phyloP scores from a whole-genome alignment of 2,113 vertebrate species.

The Spea multiplicata region DNA sequence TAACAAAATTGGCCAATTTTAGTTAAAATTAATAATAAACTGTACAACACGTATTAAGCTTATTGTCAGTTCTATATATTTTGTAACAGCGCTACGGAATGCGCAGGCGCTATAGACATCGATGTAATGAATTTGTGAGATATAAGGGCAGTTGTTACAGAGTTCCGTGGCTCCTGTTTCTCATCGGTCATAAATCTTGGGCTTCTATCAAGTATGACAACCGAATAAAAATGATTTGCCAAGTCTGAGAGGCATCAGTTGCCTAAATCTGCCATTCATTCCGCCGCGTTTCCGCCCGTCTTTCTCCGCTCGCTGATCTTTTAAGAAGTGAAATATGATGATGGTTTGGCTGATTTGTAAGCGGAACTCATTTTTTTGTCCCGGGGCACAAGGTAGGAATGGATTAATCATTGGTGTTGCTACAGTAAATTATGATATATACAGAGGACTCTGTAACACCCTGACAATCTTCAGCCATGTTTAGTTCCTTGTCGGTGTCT shows the following conservation, averaged over 20 bases:
- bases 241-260: neutral
- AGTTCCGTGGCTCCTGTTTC: neutral
- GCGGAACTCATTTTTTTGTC: neutral
- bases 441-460: too few relatives aligned
- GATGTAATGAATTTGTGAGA: neutral
- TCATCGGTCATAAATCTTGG: neutral
- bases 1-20: too few relatives aligned
- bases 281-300: neutral
- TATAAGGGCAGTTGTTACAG: neutral
- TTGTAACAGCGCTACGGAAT: too few relatives aligned
- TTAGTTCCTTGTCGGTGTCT: too few relatives aligned
- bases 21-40: too few relatives aligned
- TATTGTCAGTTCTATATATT: too few relatives aligned
- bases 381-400: neutral
- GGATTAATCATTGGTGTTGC: conserved; percentile 5
- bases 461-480: too few relatives aligned
- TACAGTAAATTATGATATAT: neutral
- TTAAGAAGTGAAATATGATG: neutral
- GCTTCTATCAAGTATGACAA: neutral
- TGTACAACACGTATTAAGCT: too few relatives aligned
- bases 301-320: neutral
- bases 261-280: neutral
- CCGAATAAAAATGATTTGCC: conserved; percentile 1
- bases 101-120: too few relatives aligned
- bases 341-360: neutral